Percentiles rank a stretch among this genome's conserved stretches.
Conservation (phyloP, 2,888 invertebrate species). For the Agrypnus murinus region DNA sequence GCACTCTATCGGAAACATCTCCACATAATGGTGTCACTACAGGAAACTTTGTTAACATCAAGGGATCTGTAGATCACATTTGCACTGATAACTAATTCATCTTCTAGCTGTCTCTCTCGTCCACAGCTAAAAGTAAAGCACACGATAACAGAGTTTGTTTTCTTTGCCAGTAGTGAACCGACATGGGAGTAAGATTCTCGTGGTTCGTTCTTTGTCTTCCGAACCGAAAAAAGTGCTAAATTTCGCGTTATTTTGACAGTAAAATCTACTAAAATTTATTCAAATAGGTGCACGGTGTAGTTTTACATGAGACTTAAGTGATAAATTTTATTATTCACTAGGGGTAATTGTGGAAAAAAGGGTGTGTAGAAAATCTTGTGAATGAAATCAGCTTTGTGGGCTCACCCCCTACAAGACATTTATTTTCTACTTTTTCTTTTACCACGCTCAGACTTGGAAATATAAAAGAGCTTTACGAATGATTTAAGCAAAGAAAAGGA, state of each 20-base stretch:
- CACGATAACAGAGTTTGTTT: constrained; percentile 53
- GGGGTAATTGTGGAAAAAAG: constrained; percentile 40
- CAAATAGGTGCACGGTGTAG: constrained; percentile 19
- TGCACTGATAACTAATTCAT: neutral
- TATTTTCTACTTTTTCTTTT: constrained; percentile 22
- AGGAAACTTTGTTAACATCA: too few species aligned
- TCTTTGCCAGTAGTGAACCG: constrained; percentile 64
- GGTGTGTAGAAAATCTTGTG: constrained; percentile 48
- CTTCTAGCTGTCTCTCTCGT: constrained; percentile 12
- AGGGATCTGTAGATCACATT: too few species aligned
- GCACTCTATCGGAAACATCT: too few species aligned
- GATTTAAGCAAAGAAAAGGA: constrained; percentile 15
- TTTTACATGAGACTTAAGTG: constrained; percentile 36
- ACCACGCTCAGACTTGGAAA: constrained; percentile 5
- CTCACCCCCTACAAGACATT: constrained; percentile 33
- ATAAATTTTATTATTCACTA: constrained; percentile 30
- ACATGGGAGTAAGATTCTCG: constrained; percentile 59
- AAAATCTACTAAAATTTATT: constrained; percentile 21
- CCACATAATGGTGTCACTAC: too few species aligned
- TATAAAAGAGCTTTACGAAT: neutral
- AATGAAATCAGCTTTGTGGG: constrained; percentile 36
- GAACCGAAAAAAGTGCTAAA: constrained; percentile 57
- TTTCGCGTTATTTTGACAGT: constrained; percentile 42
- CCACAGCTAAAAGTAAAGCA: neutral
- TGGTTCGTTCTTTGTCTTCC: constrained; percentile 63